A percentile compares a stretch with the other conserved stretches of the same genome.
Evolutionary conservation across 2,113 vertebrate species (phyloP).

Genomic region (Stercorarius parasiticus): DNA sequence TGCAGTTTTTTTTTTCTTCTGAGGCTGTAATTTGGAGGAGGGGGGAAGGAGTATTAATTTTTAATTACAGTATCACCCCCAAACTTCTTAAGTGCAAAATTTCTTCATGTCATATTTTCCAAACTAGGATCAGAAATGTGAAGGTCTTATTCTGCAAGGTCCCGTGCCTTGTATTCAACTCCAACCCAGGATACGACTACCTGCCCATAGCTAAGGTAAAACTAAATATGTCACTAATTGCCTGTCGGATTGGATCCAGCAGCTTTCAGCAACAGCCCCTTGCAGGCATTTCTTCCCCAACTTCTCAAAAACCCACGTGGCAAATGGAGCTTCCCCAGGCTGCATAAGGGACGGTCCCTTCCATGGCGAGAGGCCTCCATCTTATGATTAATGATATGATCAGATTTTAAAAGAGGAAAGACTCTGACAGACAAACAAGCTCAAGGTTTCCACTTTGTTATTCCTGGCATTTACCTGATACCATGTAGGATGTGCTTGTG

Average conservation of each 20-base stretch:
- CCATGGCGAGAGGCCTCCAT: neutral
- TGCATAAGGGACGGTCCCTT: neutral
- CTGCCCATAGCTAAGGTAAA: neutral
- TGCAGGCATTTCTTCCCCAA: neutral
- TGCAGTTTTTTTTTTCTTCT: neutral
- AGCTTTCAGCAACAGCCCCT: neutral
- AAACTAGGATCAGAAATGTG: neutral
- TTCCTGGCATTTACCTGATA: neutral
- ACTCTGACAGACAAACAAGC: neutral
- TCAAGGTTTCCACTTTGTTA: neutral
- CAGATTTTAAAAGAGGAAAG: neutral
- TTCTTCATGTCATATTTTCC: neutral
- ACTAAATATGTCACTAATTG: neutral
- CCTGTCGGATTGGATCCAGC: neutral
- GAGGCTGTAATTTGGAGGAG: neutral
- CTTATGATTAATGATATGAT: neutral
- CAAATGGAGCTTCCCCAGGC: neutral
- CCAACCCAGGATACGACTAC: neutral
- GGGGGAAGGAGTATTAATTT: neutral
- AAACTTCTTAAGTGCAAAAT: neutral
- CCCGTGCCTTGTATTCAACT: neutral
- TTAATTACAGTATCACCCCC: neutral
- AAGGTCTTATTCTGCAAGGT: neutral
- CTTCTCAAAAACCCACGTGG: neutral
- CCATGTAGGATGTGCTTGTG: neutral